Evolutionary conservation across 2,888 invertebrate genomes (phyloP), one percentile per base, ranked within the genome.

Genomic region (Protonemura montana): DNA sequence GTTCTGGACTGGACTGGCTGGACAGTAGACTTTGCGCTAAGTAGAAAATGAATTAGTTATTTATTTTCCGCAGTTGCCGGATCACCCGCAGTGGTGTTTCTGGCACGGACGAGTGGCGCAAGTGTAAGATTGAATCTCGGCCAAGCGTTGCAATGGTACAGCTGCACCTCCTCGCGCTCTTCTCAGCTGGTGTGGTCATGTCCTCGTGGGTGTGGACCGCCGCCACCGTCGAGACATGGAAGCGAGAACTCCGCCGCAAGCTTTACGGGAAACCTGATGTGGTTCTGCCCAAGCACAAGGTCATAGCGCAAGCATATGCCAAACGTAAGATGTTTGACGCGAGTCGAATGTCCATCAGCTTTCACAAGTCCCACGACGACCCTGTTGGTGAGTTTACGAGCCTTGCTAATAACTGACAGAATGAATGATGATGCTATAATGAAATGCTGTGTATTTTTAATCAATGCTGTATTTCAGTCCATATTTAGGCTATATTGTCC

Each of bases 171-270:
- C 91, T 98, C 87, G 95, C 96, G 86, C 94, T 96, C 88, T 98
- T 98, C 92, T 95, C 95, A 88, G 94, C 96, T 76, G 98, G 98
- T 78, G 94, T 97, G 87, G 94, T 96, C 35, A 97, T 98, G 96
- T 97, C 98, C 2, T 97, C 97, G 0, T 98, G 98, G 98, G 96
- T 97, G 41, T 98, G 98, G 98, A 98, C 97, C 7, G 94, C 94
- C 28, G 95, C 97, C 76, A 97, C 98, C 5, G 91, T 96, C 6
- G 95, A 96, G 89, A 95, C 96, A 21, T 99, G 98, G 98, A 94
- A 95, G 87, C 93, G 97, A 86, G 97, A 96, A 91, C 92, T 97
- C 87, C 94, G 95, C 90, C 95, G 95, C 97, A 84, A 84, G 84
- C 59, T 84, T 25, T 76, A 59, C 76, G 94, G 94, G 88, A 94